These are phyloP conservation scores for Allophyes oxyacanthae DNA, from an alignment of 2,888 invertebrate genomes.

Conservation along the genomic window DNA sequence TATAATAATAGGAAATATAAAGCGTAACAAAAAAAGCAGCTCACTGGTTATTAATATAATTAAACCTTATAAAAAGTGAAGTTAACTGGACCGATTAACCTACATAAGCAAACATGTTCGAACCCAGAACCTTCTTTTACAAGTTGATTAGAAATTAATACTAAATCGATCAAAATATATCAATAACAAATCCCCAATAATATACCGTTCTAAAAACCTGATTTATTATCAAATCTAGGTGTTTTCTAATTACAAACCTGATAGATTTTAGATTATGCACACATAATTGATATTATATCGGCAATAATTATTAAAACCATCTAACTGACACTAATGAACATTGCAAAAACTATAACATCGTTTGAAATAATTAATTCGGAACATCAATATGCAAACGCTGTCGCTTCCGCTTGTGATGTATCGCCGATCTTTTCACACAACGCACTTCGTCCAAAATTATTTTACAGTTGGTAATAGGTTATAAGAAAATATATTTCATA, in stretches of 20 bases:
- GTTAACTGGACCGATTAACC: conserved; percentile 33
- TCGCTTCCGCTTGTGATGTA: conserved; percentile 60
- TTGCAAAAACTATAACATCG: conserved; percentile 43
- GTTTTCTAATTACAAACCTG: conserved; percentile 39
- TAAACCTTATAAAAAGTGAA: conserved; percentile 10
- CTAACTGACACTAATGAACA: conserved; percentile 45
- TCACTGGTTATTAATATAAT: conserved; percentile 13
- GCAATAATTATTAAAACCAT: conserved; percentile 45
- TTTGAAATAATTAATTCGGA: conserved; percentile 28
- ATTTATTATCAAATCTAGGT: conserved; percentile 28
- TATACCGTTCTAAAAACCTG: conserved; percentile 28
- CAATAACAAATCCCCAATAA: conserved; percentile 29
- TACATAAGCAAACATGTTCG: conserved; percentile 23
- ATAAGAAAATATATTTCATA: conserved; percentile 41
- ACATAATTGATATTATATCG: conserved; percentile 44
- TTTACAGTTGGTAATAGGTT: conserved; percentile 55
- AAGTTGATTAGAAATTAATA: conserved; percentile 44
- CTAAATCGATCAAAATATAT: conserved; percentile 26
- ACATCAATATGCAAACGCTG: conserved; percentile 38
- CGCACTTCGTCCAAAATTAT: conserved; percentile 54
- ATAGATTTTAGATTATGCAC: conserved; percentile 30
- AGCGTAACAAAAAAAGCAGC: conserved; percentile 3
- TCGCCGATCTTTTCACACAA: conserved; percentile 56
- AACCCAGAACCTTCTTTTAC: conserved; percentile 28
- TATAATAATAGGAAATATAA: too few species aligned